A percentile compares a stretch with the other conserved stretches of the same genome.
Conservation (phyloP, 2,797 vertebrate species). For the Smutsia temminckii region DNA sequence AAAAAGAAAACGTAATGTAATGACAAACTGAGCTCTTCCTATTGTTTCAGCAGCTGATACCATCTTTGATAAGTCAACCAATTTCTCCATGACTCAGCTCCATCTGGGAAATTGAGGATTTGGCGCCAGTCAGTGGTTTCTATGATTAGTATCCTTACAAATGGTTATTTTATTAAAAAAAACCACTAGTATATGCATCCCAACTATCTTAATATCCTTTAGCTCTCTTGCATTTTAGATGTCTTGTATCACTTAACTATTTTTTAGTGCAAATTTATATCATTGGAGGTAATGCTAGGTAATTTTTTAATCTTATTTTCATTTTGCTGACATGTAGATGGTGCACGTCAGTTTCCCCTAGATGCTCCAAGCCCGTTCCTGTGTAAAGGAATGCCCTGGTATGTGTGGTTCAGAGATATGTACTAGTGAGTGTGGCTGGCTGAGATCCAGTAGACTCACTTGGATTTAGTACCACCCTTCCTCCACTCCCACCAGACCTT, state of each 20-base stretch:
- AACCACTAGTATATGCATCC: not conserved
- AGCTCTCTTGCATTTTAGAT: not conserved
- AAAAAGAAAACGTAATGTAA: not conserved
- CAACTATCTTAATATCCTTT: not conserved
- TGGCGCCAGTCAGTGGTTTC: not conserved
- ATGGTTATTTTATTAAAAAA: not conserved
- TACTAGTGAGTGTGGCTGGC: slow-evolving; percentile 46
- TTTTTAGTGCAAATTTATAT: not conserved
- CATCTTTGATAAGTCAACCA: not conserved
- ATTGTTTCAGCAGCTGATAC: not conserved
- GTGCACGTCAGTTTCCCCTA: slow-evolving; percentile 67
- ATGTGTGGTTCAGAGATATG: slow-evolving; percentile 63
- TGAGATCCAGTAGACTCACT: slow-evolving; percentile 79
- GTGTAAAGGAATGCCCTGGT: slow-evolving; percentile 38
- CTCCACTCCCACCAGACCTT: not conserved
- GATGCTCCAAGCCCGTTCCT: slow-evolving; percentile 53
- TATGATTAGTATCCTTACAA: not conserved
- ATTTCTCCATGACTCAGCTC: not conserved
- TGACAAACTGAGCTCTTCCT: not conserved
- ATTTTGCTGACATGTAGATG: slow-evolving; percentile 30
- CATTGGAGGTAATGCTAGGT: not conserved
- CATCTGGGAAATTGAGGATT: not conserved
- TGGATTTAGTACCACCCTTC: slow-evolving; percentile 64
- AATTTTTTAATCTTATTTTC: not conserved
- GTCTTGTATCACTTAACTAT: not conserved